A percentile compares a stretch with the other conserved stretches of the same genome.
Evolutionary conservation across 2,113 vertebrate genomes (phyloP).

Genomic region (Amblyornis subalaris): DNA sequence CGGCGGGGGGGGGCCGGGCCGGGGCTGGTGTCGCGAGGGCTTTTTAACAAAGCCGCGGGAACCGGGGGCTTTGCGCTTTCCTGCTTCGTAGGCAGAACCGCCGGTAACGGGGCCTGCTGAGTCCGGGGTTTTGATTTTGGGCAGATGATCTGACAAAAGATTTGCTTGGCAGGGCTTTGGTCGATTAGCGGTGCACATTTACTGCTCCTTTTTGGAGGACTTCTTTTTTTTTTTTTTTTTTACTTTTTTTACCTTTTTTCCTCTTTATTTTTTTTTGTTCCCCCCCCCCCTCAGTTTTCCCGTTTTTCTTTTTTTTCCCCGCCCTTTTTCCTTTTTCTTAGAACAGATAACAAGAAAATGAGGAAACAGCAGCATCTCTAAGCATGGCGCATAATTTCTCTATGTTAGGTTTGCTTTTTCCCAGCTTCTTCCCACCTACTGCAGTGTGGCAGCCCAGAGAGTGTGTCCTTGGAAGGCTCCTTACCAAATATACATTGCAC

Average conservation of each 20-base stretch:
- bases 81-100: conserved; percentile 76
- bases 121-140: conserved; percentile 73
- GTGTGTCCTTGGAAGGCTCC: not conserved
- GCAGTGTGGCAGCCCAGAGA: not conserved
- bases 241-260: rapidly evolving
- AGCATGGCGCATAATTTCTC: not conserved
- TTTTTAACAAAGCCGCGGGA: conserved; percentile 71
- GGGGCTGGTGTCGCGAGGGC: not conserved
- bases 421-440: not conserved
- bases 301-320: not conserved
- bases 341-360: not conserved
- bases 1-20: rapidly evolving
- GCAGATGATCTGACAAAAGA: conserved; percentile 77
- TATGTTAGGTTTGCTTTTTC: not conserved
- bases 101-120: conserved; percentile 74
- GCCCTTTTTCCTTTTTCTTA: not conserved
- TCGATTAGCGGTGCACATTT: conserved; percentile 47
- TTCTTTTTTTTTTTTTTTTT: not conserved
- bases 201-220: conserved; percentile 47
- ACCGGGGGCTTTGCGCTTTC: conserved; percentile 66
- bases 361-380: not conserved
- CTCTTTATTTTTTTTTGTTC: not conserved
- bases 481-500: not conserved
- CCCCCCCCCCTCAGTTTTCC: not conserved
- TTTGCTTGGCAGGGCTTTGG: conserved; percentile 78